A percentile compares a stretch with the other conserved stretches of the same genome.
Conservation (phyloP, 2,113 vertebrate species). For the Microcebus jonahi region DNA sequence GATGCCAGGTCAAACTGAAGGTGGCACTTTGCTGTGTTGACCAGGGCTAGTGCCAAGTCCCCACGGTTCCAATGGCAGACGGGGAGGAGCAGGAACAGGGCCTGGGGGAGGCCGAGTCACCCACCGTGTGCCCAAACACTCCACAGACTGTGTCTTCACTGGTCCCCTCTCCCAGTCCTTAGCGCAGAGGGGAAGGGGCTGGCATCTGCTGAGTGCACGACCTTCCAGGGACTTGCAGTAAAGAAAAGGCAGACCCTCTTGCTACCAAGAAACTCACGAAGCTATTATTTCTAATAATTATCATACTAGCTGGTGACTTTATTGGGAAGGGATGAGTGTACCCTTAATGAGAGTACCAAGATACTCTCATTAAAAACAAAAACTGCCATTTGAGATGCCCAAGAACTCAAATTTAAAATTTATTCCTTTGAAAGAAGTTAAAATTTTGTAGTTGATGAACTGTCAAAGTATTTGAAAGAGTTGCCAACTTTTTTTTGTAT, state of each 20-base stretch:
- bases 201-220: neutral
- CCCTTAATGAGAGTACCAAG: neutral
- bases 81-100: neutral
- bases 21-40: neutral
- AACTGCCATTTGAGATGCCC: neutral
- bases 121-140: neutral
- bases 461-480: neutral
- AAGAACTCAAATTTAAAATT: neutral
- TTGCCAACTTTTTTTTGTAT: neutral
- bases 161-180: neutral
- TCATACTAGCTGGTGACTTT: neutral
- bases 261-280: neutral
- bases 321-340: neutral
- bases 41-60: neutral
- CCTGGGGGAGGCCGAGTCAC: fast-evolving
- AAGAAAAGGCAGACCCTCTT: neutral
- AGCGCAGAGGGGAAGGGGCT: neutral
- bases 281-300: neutral
- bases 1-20: neutral
- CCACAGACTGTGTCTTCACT: too few relatives aligned
- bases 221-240: neutral
- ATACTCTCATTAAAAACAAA: neutral
- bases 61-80: neutral
- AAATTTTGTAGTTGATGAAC: neutral
- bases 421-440: neutral